These are phyloP conservation scores for Ellobius talpinus DNA, from an alignment of 2,113 vertebrate genomes.

Conservation along the genomic window DNA sequence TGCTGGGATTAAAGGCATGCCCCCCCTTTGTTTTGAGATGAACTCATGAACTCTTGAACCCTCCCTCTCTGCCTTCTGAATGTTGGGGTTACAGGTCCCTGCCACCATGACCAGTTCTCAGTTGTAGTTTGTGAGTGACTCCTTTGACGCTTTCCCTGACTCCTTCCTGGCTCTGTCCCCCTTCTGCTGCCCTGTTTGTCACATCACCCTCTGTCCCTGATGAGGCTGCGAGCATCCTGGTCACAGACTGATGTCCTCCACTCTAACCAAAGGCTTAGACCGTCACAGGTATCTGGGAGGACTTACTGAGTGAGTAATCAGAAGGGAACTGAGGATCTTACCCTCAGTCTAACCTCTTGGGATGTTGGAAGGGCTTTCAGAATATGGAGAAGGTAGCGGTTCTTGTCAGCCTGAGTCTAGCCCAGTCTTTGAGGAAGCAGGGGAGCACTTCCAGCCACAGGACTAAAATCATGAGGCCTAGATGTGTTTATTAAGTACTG, in stretches of 20 bases:
- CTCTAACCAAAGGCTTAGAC: not conserved
- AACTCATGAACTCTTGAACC: not conserved
- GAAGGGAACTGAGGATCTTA: not conserved
- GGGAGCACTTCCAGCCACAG: not conserved
- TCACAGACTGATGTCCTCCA: not conserved
- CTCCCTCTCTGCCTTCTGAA: not conserved
- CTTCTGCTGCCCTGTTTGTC: not conserved
- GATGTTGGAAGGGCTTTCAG: not conserved
- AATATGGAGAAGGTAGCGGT: not conserved
- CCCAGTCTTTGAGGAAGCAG: not conserved
- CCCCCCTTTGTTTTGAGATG: not conserved
- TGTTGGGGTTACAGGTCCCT: not conserved
- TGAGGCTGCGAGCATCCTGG: not conserved
- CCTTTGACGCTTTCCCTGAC: not conserved
- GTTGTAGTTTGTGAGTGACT: not conserved
- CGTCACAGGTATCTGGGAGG: not conserved
- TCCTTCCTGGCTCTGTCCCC: not conserved
- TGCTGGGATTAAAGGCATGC: no score
- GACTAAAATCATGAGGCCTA: not conserved
- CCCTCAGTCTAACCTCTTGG: not conserved
- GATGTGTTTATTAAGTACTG: not conserved
- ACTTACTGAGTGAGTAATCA: not conserved
- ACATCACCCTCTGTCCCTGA: not conserved
- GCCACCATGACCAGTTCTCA: not conserved
- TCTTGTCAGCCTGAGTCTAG: not conserved